Base-by-base conservation (phyloP, 2,888 invertebrate genomes). In the Allacma fusca region DNA sequence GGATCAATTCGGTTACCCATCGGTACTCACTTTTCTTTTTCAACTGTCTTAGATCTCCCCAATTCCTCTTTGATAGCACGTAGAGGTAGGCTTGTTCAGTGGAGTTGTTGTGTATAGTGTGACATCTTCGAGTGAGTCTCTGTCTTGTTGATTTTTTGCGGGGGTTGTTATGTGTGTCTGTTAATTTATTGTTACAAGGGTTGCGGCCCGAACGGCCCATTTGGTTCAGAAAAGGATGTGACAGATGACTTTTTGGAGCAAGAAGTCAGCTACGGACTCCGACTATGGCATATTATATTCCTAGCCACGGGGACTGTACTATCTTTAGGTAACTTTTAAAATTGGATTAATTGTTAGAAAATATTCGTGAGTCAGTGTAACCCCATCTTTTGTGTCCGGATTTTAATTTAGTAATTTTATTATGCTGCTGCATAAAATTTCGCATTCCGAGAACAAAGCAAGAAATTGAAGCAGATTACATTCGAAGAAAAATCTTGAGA, bases 381-480 rank as follows among this genome's bases (percentile, higher is more conserved):
- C 12, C 21, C 21, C 9, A 23, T 64, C 19, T 1, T 21, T 1
- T 16, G 21, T 24, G 24, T 23, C 1, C n/a, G 16, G 19, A 16
- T 21, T 68, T 68, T 26, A 2, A 68, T 87, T 0, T 86, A 95
- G 95, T 93, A 80, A 91, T 96, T 81, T 91, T 95, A 85, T 88
- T 96, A 75, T 97, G 96, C 86, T 97, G 96, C 86, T 95, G 96
- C 86, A 91, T 95, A 85, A 92, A 94, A 82, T 94, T 96, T 87
- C 92, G 97, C 50, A 93, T 97, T 83, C 97, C 97, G 0, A 90
- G 97, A 75, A 97, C 97, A 0, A 96, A 96, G 86, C 96, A 96
- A 87, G 96, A 97, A 87, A 97, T 97, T 81, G 96, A 96, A 86
- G 96, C 95, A 0, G 95, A 97, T 87, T 95, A 93, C 87, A 92